Evolutionary conservation across 2,888 invertebrate genomes (phyloP).

Genomic region (Orthosia incerta): DNA sequence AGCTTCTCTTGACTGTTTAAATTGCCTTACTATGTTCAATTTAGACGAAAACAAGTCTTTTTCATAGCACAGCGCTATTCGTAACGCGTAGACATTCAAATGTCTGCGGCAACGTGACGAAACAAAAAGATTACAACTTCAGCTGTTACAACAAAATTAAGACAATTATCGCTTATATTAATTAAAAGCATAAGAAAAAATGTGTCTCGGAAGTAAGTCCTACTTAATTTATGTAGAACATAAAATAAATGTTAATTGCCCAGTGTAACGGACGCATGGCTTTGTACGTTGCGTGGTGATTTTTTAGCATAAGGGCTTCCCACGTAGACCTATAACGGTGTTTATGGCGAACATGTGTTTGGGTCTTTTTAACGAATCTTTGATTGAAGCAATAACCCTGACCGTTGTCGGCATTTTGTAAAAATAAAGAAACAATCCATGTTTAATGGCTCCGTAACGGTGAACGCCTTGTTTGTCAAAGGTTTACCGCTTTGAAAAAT

Average conservation of each 20-base stretch:
- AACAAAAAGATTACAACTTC: slow-evolving; percentile 11
- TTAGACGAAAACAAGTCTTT: not conserved
- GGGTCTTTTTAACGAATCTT: no score
- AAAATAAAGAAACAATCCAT: no score
- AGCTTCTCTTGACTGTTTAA: not conserved
- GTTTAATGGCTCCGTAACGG: no score
- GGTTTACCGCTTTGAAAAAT: no score
- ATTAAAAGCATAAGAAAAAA: slow-evolving; percentile 9
- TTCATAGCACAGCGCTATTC: not conserved
- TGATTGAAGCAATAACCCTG: no score
- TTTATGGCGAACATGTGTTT: no score
- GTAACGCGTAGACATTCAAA: slow-evolving; percentile 24
- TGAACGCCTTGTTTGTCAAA: no score
- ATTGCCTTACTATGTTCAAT: slow-evolving; percentile 4
- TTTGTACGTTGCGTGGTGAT: no score
- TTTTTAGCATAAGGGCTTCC: no score
- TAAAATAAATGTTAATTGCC: slow-evolving; percentile 41
- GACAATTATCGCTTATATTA: slow-evolving; percentile 24
- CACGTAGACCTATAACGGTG: no score
- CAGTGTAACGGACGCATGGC: no score
- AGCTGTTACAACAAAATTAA: slow-evolving; percentile 2
- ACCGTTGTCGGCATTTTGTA: no score
- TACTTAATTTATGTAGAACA: slow-evolving; percentile 35
- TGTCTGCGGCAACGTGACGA: not conserved
- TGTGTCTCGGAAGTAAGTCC: slow-evolving; percentile 28